Percentiles rank a stretch among this genome's conserved stretches.
phyloP scores from a whole-genome alignment of 2,888 invertebrate species.

The Notodonta dromedarius region DNA sequence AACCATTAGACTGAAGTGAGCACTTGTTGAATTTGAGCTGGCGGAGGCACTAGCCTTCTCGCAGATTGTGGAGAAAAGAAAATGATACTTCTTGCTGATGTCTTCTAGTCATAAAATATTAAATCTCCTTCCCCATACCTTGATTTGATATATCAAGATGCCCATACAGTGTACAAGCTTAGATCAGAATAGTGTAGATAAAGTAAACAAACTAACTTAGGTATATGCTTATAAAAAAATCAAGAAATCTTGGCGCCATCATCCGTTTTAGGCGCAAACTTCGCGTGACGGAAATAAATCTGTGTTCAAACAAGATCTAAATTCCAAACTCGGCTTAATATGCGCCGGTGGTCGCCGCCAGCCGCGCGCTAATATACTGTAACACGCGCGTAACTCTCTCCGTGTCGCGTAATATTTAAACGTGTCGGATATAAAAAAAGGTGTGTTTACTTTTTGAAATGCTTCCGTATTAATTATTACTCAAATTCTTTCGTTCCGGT shows the following conservation, averaged over 20 bases:
- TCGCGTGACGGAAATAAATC: constrained; percentile 1
- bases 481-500: not conserved
- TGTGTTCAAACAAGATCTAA: not conserved
- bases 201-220: not conserved
- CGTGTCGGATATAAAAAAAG: not conserved
- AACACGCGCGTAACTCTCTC: constrained; percentile 8
- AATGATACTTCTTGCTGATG: too few species aligned
- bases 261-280: not conserved
- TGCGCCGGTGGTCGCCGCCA: constrained; percentile 3
- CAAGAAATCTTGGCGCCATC: not conserved
- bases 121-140: too few species aligned
- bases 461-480: not conserved
- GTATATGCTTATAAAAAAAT: not conserved
- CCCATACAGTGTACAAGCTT: not conserved
- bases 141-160: too few species aligned
- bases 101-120: too few species aligned
- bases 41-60: not conserved
- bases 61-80: too few species aligned
- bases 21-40: not conserved
- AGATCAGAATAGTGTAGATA: not conserved
- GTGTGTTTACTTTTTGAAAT: constrained; percentile 3
- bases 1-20: not conserved
- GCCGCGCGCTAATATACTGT: constrained; percentile 5
- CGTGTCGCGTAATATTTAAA: constrained; percentile 4
- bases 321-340: not conserved